phyloP scores from a whole-genome alignment of 2,113 vertebrate species.

The Triplophysa siluroides region DNA sequence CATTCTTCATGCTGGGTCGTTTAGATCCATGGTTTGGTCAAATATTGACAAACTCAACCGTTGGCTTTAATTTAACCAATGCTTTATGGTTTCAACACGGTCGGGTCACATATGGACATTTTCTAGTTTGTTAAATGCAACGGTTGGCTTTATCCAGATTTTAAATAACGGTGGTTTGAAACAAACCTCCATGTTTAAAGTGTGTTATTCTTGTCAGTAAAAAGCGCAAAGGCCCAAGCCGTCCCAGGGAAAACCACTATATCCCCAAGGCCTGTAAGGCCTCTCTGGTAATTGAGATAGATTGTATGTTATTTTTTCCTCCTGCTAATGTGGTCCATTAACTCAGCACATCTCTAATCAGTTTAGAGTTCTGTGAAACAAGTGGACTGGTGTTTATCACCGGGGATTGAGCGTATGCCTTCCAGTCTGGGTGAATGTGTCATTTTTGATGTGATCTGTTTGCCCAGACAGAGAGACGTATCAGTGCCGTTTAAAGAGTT shows the following conservation, averaged over 20 bases:
- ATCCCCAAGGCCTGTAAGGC: slow-evolving; percentile 70
- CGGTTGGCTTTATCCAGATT: neutral
- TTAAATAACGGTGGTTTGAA: neutral
- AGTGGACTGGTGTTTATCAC: slow-evolving; percentile 85
- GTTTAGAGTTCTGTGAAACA: slow-evolving; percentile 90
- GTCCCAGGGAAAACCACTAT: slow-evolving; percentile 58
- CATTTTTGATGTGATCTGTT: neutral
- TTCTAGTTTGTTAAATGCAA: too few relatives aligned
- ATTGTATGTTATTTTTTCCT: slow-evolving; percentile 88
- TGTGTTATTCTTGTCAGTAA: neutral
- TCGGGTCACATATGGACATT: too few relatives aligned
- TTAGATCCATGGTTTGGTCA: too few relatives aligned
- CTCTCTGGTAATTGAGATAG: slow-evolving; percentile 86
- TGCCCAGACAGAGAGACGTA: neutral
- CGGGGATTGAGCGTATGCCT: slow-evolving; percentile 7
- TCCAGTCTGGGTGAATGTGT: slow-evolving; percentile 9
- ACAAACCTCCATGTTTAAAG: neutral
- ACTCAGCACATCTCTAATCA: slow-evolving; percentile 89
- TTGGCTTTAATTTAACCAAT: too few relatives aligned
- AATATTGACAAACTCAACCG: too few relatives aligned
- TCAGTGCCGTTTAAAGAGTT: neutral
- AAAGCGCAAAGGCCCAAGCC: neutral
- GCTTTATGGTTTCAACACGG: too few relatives aligned
- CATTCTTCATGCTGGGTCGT: too few relatives aligned
- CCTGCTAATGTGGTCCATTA: slow-evolving; percentile 93